Evolutionary conservation across 2,113 vertebrate genomes (phyloP).

Genomic region (Tragelaphus strepsiceros): DNA sequence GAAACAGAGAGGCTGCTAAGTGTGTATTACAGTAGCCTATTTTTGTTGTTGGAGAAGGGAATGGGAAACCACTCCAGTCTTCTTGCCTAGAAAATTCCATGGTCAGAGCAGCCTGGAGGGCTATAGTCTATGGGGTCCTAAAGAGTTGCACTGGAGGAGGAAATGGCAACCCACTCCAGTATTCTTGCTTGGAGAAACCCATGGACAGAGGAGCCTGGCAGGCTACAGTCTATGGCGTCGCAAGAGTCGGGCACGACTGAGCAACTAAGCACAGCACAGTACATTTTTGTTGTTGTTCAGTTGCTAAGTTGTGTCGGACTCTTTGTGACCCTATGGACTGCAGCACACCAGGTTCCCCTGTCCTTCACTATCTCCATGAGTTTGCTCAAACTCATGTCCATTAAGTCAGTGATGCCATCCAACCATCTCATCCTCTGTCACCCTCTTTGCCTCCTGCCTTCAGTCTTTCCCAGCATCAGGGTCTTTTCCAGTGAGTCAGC

Average conservation of each 20-base stretch:
- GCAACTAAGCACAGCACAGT: background rate
- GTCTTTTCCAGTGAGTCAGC: background rate
- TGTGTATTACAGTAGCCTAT: background rate
- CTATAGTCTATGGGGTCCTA: background rate
- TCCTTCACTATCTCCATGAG: background rate
- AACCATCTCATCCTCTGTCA: background rate
- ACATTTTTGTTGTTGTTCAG: background rate
- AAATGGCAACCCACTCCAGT: background rate
- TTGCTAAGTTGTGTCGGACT: background rate
- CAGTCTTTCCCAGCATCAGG: background rate
- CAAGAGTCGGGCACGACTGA: accelerated
- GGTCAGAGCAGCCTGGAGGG: background rate
- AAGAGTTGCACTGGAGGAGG: background rate
- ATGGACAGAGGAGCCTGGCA: background rate
- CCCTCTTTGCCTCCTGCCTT: background rate
- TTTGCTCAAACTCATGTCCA: background rate
- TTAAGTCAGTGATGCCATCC: background rate
- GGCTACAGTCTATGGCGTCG: background rate
- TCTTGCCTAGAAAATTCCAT: background rate
- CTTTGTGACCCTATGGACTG: background rate
- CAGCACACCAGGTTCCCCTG: background rate
- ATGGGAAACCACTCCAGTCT: background rate
- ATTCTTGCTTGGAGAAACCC: background rate
- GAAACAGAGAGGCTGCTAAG: background rate
- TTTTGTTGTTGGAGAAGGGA: background rate